Evolutionary conservation across 2,888 invertebrate genomes (phyloP).

Genomic region (Plebejus anna): DNA sequence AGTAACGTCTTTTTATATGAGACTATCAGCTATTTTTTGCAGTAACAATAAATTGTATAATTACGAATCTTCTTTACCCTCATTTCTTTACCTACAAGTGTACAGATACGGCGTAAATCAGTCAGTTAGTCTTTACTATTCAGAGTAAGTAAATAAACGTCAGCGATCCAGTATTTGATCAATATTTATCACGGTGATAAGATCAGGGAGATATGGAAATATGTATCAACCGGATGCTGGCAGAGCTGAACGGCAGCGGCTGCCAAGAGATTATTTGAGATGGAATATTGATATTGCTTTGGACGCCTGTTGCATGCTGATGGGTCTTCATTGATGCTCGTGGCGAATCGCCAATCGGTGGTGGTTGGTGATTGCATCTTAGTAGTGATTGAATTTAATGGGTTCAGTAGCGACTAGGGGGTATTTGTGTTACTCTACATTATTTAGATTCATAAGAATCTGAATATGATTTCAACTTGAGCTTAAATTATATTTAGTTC

Average conservation of each 20-base stretch:
- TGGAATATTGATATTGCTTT: conserved; percentile 39
- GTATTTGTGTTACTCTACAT: neutral
- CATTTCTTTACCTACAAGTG: neutral
- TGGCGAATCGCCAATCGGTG: neutral
- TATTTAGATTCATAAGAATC: neutral
- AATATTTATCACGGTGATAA: conserved; percentile 29
- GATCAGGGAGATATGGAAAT: conserved; percentile 32
- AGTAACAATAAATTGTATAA: neutral
- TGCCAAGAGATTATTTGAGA: conserved; percentile 43
- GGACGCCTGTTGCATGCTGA: conserved; percentile 28
- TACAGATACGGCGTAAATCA: neutral
- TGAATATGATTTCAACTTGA: neutral
- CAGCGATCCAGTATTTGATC: conserved; percentile 11
- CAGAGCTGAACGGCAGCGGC: conserved; percentile 33
- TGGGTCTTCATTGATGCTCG: neutral
- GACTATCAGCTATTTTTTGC: neutral
- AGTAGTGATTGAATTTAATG: neutral
- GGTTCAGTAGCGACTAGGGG: neutral
- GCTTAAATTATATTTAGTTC: no score
- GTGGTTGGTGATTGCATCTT: conserved; percentile 1
- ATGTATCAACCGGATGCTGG: conserved; percentile 34
- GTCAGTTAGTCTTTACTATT: conserved; percentile 1
- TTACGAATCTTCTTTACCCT: neutral
- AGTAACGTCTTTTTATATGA: neutral
- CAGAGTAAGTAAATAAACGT: conserved; percentile 22